Evolutionary conservation across 2,888 invertebrate genomes (phyloP).

Genomic region (Drosophila paranaensis): DNA sequence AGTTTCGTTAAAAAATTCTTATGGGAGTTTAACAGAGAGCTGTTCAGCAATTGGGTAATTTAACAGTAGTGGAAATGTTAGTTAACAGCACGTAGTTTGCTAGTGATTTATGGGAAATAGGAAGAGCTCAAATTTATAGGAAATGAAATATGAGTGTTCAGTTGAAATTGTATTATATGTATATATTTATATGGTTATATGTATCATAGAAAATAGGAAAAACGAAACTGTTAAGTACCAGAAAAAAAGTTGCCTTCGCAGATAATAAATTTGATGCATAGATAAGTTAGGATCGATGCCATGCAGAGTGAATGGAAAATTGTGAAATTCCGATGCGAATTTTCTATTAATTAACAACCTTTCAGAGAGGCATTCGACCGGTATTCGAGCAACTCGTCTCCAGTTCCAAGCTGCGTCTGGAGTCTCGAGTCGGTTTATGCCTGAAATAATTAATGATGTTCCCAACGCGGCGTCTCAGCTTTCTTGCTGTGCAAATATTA

Average conservation of each 20-base stretch:
- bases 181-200: background rate
- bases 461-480: constrained; percentile 53
- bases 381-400: constrained; percentile 10
- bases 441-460: constrained; percentile 77
- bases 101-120: constrained; percentile 25
- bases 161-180: too few relatives aligned
- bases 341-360: constrained; percentile 70
- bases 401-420: constrained; percentile 3
- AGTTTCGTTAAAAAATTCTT: constrained; percentile 67
- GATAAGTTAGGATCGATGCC: constrained; percentile 17
- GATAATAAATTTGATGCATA: constrained; percentile 36
- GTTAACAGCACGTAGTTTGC: constrained; percentile 22
- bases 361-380: constrained; percentile 47
- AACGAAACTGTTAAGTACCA: background rate
- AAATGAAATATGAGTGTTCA: background rate
- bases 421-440: constrained; percentile 40
- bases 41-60: constrained; percentile 48
- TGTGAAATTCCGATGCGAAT: constrained; percentile 71
- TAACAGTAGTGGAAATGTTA: constrained; percentile 46
- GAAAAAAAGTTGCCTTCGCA: background rate
- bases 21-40: constrained; percentile 40
- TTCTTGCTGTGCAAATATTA: constrained; percentile 78
- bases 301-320: constrained; percentile 32
- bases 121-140: background rate
- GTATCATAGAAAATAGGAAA: background rate